These are phyloP conservation scores for Eucidaris tribuloides DNA, from an alignment of 35 echinoderm and acorn worm genomes.

Conservation along the genomic window DNA sequence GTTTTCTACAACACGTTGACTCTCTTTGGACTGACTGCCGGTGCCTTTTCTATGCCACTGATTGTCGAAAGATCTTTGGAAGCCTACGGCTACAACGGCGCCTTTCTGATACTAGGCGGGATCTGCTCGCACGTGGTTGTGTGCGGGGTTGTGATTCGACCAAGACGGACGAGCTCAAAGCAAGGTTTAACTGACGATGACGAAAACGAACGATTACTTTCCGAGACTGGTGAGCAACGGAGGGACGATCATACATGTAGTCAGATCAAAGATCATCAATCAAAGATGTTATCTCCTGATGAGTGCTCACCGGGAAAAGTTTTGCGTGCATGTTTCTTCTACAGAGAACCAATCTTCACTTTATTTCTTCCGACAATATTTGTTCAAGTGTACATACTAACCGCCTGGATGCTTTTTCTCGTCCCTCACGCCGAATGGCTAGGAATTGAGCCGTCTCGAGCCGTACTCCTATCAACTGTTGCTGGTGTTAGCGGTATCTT, in stretches of 20 bases:
- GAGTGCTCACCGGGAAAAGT: too few species aligned
- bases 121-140: not conserved
- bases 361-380: not conserved
- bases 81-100: not conserved
- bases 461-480: not conserved
- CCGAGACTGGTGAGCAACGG: too few species aligned
- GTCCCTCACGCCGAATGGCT: not conserved
- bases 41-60: not conserved
- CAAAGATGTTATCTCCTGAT: too few species aligned
- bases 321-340: too few species aligned
- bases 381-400: not conserved
- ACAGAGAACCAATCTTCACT: not conserved
- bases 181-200: too few species aligned
- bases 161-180: too few species aligned
- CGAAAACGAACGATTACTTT: too few species aligned
- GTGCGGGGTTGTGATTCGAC: not conserved
- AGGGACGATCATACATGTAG: too few species aligned
- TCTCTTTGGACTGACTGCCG: not conserved
- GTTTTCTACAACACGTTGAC: slow-evolving; percentile 6
- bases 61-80: slow-evolving; percentile 10
- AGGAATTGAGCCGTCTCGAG: not conserved
- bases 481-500: slow-evolving; percentile 15
- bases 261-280: too few species aligned
- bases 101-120: not conserved
- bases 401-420: slow-evolving; percentile 8